These are phyloP conservation scores for Ornithoptera priamus DNA, from an alignment of 2,888 invertebrate species.

Conservation along the genomic window DNA sequence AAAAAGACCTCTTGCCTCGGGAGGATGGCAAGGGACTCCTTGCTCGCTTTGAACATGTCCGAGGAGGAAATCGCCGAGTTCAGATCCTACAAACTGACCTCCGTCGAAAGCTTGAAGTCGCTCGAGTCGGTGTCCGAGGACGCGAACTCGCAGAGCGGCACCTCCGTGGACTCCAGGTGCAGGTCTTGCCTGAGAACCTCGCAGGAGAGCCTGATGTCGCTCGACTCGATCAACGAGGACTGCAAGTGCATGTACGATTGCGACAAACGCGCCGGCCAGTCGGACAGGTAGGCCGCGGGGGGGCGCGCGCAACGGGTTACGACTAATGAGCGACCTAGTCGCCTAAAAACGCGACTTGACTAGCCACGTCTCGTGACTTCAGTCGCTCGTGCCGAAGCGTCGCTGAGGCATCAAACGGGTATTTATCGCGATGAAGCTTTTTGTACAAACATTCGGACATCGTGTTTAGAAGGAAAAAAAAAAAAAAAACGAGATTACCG, in stretches of 20 bases:
- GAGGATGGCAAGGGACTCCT: conserved; percentile 71
- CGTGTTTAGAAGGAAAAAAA: background rate
- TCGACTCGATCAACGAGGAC: conserved; percentile 72
- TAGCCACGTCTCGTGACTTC: background rate
- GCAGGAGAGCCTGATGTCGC: conserved; percentile 71
- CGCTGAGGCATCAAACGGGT: conserved; percentile 17
- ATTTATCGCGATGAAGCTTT: conserved; percentile 18
- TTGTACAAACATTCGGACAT: conserved; percentile 18
- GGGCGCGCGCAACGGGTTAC: background rate
- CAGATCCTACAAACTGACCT: conserved; percentile 68
- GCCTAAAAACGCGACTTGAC: background rate
- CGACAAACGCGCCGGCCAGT: conserved; percentile 52
- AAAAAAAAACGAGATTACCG: conserved; percentile 7
- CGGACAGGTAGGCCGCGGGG: conserved; percentile 48
- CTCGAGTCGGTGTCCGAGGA: conserved; percentile 74
- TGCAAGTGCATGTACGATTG: conserved; percentile 59
- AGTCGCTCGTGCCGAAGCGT: conserved; percentile 11
- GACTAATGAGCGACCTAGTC: conserved; percentile 6
- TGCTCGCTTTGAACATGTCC: conserved; percentile 71
- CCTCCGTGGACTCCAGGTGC: conserved; percentile 68
- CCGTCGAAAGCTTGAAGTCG: conserved; percentile 67
- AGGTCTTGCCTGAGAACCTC: conserved; percentile 64
- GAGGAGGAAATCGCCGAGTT: conserved; percentile 74
- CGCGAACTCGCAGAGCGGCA: conserved; percentile 67
- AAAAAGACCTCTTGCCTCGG: conserved; percentile 70